Evolutionary conservation across 2,113 vertebrate species (phyloP).

Genomic region (Panurus biarmicus): DNA sequence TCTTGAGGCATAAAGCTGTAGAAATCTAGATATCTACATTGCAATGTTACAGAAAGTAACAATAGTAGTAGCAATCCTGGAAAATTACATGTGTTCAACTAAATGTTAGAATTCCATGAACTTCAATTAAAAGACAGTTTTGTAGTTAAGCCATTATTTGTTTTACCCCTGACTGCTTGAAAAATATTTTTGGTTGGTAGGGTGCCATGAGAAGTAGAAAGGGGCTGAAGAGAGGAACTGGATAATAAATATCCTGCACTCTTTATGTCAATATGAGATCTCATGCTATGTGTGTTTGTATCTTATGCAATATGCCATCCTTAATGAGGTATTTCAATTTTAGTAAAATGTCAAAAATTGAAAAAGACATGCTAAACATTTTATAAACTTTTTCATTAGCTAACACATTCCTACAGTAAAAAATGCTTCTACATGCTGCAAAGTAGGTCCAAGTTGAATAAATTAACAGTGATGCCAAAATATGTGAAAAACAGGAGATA

Average conservation of each 20-base stretch:
- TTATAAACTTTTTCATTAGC: background rate
- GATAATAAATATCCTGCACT: too few species aligned
- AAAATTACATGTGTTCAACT: background rate
- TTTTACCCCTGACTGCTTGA: background rate
- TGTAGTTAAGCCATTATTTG: background rate
- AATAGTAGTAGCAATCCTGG: background rate
- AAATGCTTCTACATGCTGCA: background rate
- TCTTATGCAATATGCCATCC: background rate
- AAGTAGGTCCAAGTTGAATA: background rate
- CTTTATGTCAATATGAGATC: background rate
- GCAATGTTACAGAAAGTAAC: background rate
- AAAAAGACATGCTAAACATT: background rate
- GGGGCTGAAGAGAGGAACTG: background rate
- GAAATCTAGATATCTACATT: background rate
- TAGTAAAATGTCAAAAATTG: background rate
- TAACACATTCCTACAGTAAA: background rate
- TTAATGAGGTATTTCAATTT: background rate
- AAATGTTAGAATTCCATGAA: background rate
- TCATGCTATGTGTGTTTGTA: background rate
- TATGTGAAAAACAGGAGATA: background rate
- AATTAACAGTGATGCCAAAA: background rate
- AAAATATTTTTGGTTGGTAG: background rate
- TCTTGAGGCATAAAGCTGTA: background rate
- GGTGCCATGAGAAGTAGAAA: background rate
- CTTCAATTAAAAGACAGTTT: background rate